Base-by-base conservation (phyloP, 2,797 vertebrate species). In the Staurois parvus region DNA sequence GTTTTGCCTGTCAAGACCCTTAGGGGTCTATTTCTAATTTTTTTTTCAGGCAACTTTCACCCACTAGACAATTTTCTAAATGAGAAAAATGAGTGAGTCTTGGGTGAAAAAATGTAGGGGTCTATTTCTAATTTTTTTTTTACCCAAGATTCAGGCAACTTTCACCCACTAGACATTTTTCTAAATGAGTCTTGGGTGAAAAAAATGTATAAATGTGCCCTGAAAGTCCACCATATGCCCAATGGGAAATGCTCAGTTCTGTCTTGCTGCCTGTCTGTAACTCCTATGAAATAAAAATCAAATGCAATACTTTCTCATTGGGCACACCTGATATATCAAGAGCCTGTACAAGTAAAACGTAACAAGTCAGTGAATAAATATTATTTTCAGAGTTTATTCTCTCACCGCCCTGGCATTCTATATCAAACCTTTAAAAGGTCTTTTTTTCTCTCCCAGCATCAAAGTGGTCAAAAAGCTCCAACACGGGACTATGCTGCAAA, bases 401-500 rank as follows among this genome's bases (percentile, higher is more conserved):
- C 52, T 24, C 52, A n/a, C 6, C 21, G 11, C 8, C 19, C 21
- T 59, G 19, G 21, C 11, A 24, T 59, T 59, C 52, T 59, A 8
- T 24, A 59, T 59, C 52, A 59, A 59, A 6, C 17, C 77, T n/a
- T 79, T 29, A 4, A 19, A 52, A 19, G 48, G 12, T 45, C 11
- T 45, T 2, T 68, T n/a, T 69, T 28, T 73, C 7, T 56, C 15
- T 34, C 7, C 72, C 48, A 34, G 32, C 32, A 48, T 8, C 26
- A 19, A 81, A 59, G 24, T 21, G 30, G 67, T 82, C 72, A 76
- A 86, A 30, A 12, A 21, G 1, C 17, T 0, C 12, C 72, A 64
- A 75, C 62, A 78, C 34, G 32, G 64, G 73, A 79, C 24, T 56
- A 34, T 17, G 32, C 75, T 21, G 13, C 45, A 56, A 32, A 48